Evolutionary conservation across 2,113 vertebrate genomes (phyloP).

Genomic region (Pipra filicauda): DNA sequence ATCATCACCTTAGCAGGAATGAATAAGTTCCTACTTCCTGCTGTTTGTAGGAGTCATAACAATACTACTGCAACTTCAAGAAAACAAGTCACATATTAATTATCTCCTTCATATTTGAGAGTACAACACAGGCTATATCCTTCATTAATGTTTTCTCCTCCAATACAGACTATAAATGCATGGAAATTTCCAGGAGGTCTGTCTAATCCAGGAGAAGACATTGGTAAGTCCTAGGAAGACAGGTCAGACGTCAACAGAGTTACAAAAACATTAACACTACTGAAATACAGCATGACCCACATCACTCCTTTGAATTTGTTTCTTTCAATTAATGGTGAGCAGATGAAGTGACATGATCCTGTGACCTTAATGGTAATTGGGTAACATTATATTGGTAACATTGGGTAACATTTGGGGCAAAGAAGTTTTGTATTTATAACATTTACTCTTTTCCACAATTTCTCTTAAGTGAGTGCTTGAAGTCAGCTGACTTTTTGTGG

Average conservation of each 20-base stretch:
- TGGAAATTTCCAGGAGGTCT: conserved; percentile 97
- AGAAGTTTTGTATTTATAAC: not conserved
- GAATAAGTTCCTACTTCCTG: not conserved
- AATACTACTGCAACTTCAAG: not conserved
- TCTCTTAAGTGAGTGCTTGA: not conserved
- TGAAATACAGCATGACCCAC: not conserved
- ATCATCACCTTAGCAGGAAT: conserved; percentile 44
- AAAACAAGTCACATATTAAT: not conserved
- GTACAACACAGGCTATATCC: not conserved
- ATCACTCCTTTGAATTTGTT: not conserved
- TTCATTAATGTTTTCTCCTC: not conserved
- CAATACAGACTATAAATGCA: conserved; percentile 80
- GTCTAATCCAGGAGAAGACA: conserved; percentile 91
- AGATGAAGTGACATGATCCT: not conserved
- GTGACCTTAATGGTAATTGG: not conserved
- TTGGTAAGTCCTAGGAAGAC: conserved; percentile 78
- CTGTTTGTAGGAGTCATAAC: not conserved
- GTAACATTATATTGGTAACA: not conserved
- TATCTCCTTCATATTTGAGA: not conserved
- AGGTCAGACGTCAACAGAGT: not conserved
- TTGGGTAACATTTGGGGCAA: not conserved
- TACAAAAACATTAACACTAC: not conserved
- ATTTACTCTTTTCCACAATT: not conserved
- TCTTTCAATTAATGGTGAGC: not conserved
- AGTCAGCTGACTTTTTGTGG: not conserved